Conservation (phyloP, 2,888 invertebrate species). For the Protodeltote pygarga region DNA sequence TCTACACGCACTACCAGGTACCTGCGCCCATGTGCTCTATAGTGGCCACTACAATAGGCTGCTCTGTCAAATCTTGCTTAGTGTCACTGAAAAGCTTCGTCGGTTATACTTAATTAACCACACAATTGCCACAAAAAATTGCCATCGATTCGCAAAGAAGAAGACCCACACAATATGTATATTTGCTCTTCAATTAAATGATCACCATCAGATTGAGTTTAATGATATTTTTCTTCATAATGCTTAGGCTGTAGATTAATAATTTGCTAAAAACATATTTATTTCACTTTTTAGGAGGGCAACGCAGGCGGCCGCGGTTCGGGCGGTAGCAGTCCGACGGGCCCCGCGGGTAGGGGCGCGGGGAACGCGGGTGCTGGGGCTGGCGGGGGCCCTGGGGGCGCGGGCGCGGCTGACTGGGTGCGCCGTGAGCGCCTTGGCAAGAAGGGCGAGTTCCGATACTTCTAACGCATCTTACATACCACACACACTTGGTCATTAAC, state of each 20-base stretch:
- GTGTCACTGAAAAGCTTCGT: too few species aligned
- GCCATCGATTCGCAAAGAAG: too few species aligned
- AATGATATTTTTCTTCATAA: too few species aligned
- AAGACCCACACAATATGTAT: too few species aligned
- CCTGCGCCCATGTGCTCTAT: not conserved
- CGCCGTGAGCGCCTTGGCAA: slow-evolving; percentile 95
- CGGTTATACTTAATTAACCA: too few species aligned
- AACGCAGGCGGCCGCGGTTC: slow-evolving; percentile 58
- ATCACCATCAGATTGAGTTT: too few species aligned
- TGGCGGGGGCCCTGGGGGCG: slow-evolving; percentile 67
- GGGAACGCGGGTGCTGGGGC: slow-evolving; percentile 85
- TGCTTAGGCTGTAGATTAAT: too few species aligned
- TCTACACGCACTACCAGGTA: slow-evolving; percentile 87
- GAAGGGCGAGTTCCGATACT: slow-evolving; percentile 98
- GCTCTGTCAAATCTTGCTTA: too few species aligned
- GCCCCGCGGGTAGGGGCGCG: slow-evolving; percentile 64
- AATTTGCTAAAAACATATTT: too few species aligned
- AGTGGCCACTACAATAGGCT: not conserved
- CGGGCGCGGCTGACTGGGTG: slow-evolving; percentile 91
- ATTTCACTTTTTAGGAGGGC: slow-evolving; percentile 69
- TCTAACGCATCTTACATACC: slow-evolving; percentile 83
- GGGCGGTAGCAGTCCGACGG: slow-evolving; percentile 68
- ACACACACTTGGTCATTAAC: not conserved
- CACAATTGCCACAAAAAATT: too few species aligned
- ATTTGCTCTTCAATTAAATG: too few species aligned